Conservation (phyloP, 2,113 vertebrate genomes). For the Raja brachyura region DNA sequence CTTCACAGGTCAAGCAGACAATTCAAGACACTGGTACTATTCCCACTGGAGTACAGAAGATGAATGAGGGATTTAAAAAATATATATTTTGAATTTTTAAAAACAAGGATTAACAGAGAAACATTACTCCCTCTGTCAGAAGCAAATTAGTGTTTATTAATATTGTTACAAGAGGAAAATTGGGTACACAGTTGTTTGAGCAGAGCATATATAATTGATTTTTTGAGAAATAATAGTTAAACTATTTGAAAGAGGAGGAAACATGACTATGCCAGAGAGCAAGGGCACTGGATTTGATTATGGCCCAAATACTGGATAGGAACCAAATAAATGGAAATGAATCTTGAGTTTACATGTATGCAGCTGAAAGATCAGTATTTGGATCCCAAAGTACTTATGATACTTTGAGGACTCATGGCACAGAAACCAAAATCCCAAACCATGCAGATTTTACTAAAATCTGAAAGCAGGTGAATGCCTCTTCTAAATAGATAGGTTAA, state of each 20-base stretch:
- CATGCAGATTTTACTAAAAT: background rate
- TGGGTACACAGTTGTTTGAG: background rate
- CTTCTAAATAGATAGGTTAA: too few species aligned
- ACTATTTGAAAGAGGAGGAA: too few species aligned
- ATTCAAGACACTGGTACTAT: background rate
- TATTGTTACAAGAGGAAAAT: too few species aligned
- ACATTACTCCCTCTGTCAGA: background rate
- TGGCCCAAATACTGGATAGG: too few species aligned
- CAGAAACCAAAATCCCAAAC: background rate
- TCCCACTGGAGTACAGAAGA: background rate
- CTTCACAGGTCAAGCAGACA: background rate
- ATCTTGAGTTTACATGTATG: background rate
- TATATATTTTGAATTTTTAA: background rate
- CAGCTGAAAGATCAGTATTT: background rate
- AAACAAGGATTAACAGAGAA: background rate
- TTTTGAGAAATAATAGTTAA: background rate
- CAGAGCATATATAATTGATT: background rate
- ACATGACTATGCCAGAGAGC: too few species aligned
- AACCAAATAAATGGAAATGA: too few species aligned
- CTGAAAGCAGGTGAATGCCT: background rate
- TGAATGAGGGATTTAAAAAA: background rate
- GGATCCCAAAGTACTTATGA: background rate
- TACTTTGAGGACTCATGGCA: background rate
- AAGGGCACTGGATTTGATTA: too few species aligned
- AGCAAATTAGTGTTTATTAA: background rate